Percentiles rank a stretch among this genome's conserved stretches.
Conservation (phyloP, 2,797 vertebrate genomes). For the Ctenopoma multispine region DNA sequence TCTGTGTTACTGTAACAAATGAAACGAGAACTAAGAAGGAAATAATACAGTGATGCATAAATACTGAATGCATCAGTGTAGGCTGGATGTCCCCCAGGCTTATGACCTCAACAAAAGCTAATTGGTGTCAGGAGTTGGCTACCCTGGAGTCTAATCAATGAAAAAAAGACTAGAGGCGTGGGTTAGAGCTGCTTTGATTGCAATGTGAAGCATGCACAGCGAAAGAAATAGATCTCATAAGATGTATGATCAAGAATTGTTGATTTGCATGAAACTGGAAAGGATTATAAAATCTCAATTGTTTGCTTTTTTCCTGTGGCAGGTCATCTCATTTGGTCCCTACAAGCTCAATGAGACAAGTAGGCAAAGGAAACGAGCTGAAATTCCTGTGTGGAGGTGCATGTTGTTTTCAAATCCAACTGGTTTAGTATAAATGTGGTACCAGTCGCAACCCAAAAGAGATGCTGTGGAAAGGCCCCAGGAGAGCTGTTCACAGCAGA, state of each 20-base stretch:
- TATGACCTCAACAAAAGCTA: not conserved
- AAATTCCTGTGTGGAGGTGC: too few relatives aligned
- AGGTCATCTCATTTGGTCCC: too few relatives aligned
- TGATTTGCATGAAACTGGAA: not conserved
- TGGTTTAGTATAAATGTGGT: too few relatives aligned
- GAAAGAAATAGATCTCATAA: not conserved
- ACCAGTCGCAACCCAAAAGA: not conserved
- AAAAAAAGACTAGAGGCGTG: not conserved
- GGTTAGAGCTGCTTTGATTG: not conserved
- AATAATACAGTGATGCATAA: too few relatives aligned
- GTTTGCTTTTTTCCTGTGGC: too few relatives aligned
- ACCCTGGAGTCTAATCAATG: not conserved
- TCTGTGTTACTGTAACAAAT: slow-evolving; percentile 10
- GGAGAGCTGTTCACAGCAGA: too few relatives aligned
- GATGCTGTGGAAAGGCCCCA: not conserved
- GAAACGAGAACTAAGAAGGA: slow-evolving; percentile 6
- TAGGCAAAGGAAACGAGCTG: too few relatives aligned
- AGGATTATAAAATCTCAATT: not conserved
- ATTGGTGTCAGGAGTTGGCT: not conserved
- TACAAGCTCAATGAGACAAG: too few relatives aligned
- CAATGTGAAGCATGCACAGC: not conserved
- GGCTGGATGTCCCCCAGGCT: not conserved
- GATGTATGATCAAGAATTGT: not conserved
- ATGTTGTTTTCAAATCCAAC: too few relatives aligned
- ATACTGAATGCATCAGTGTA: not conserved